Evolutionary conservation across 2,797 vertebrate species (phyloP).

Genomic region (Onychomys leucogaster): DNA sequence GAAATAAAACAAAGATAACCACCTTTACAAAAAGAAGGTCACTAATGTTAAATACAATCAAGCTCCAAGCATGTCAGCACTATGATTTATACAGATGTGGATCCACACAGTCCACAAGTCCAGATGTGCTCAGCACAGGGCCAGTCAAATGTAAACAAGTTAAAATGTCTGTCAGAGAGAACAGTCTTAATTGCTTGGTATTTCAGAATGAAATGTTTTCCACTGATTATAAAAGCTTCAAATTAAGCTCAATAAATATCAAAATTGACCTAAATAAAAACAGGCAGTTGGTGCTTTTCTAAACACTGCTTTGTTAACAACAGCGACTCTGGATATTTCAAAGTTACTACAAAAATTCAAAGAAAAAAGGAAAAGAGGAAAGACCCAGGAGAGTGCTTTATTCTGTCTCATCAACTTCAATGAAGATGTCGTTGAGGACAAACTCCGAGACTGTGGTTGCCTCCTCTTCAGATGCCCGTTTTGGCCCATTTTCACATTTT

Average conservation of each 20-base stretch:
- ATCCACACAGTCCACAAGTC: conserved; percentile 71
- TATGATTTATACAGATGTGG: conserved; percentile 74
- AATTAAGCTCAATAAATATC: conserved; percentile 62
- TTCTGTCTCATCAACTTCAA: conserved; percentile 92
- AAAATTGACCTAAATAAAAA: conserved; percentile 68
- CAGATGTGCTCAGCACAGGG: conserved; percentile 56
- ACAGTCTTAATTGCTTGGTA: conserved; percentile 58
- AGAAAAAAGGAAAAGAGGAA: too few species aligned
- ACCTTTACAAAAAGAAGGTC: conserved; percentile 85
- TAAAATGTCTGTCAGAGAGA: conserved; percentile 55
- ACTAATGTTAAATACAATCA: conserved; percentile 74
- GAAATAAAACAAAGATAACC: conserved; percentile 43
- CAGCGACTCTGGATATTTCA: conserved; percentile 51
- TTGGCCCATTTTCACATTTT: conserved; percentile 72
- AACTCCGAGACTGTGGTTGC: conserved; percentile 92
- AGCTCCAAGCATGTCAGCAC: conserved; percentile 65
- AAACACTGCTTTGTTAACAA: conserved; percentile 65
- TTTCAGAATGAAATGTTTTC: conserved; percentile 62
- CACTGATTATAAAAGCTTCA: conserved; percentile 72
- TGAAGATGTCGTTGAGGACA: conserved; percentile 96
- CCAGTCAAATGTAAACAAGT: conserved; percentile 63
- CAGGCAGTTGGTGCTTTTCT: conserved; percentile 57
- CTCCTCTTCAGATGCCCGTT: conserved; percentile 86
- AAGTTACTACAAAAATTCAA: neutral
- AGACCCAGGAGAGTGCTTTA: conserved; percentile 49